phyloP scores from a whole-genome alignment of 1,140 invertebrate species.

The Cydia amplana region DNA sequence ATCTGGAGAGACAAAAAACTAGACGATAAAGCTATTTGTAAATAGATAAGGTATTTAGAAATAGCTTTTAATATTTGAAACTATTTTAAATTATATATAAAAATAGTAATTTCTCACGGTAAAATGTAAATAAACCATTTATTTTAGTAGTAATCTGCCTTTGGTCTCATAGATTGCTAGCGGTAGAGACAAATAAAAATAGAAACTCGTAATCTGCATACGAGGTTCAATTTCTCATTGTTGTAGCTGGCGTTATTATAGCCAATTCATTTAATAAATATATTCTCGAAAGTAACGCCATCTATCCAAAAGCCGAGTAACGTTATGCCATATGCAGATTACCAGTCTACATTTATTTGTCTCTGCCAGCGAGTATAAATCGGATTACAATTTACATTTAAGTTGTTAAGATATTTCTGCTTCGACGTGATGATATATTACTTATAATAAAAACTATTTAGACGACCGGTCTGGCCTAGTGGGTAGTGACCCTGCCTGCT shows the following conservation, averaged over 20 bases:
- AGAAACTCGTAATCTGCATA: background rate
- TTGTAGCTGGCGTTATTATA: background rate
- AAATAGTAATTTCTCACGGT: slow-evolving; percentile 71
- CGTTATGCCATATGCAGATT: background rate
- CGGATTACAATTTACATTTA: slow-evolving; percentile 7
- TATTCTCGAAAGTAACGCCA: no score
- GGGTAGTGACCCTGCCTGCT: no score
- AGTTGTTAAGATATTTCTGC: slow-evolving; percentile 12
- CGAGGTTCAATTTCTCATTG: background rate
- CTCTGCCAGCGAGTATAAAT: background rate
- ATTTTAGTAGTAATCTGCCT: slow-evolving; percentile 64
- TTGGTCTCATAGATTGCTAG: slow-evolving; percentile 39
- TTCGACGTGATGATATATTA: slow-evolving; percentile 17
- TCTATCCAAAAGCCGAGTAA: background rate
- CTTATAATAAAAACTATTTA: slow-evolving; percentile 32
- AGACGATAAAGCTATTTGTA: slow-evolving; percentile 66
- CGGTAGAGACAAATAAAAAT: background rate
- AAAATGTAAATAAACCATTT: slow-evolving; percentile 75
- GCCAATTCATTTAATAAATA: no score
- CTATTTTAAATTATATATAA: slow-evolving; percentile 61
- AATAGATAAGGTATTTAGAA: slow-evolving; percentile 67
- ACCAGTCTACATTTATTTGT: background rate
- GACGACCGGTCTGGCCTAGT: no score
- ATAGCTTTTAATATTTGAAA: slow-evolving; percentile 70
- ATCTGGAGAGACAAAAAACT: slow-evolving; percentile 30